Evolutionary conservation across 1,140 invertebrate species (phyloP).

Genomic region (Stegodyphus dumicola): DNA sequence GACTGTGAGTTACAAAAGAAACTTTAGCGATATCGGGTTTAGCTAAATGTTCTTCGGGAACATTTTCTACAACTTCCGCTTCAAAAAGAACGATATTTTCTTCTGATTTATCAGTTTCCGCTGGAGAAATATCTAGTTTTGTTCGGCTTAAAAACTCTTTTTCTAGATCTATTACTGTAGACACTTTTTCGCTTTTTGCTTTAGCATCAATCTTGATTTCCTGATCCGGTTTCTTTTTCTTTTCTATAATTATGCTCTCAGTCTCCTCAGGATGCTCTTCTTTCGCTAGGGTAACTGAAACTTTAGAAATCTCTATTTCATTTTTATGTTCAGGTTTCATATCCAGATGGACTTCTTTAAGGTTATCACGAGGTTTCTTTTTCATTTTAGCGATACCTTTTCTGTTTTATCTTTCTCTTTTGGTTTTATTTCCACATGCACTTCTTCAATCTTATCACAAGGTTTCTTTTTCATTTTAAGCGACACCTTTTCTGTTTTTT

Average conservation of each 20-base stretch:
- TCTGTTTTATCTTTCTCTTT: neutral
- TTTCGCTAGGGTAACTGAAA: neutral
- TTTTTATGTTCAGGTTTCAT: neutral
- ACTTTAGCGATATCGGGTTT: conserved; percentile 25
- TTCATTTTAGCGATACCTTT: neutral
- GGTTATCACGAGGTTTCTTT: conserved; percentile 5
- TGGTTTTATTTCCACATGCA: neutral
- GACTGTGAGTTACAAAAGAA: conserved; percentile 31
- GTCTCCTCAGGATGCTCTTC: conserved; percentile 1
- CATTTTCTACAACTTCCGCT: conserved; percentile 51
- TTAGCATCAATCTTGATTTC: neutral
- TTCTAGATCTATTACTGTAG: neutral
- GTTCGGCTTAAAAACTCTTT: neutral
- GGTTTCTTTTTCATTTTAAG: conserved; percentile 21
- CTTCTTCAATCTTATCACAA: too few species aligned
- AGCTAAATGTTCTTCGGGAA: conserved; percentile 7
- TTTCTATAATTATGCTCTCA: neutral
- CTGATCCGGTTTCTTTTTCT: neutral
- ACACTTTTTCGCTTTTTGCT: neutral
- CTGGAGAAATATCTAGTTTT: neutral
- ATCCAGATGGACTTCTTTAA: neutral
- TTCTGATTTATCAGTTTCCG: neutral
- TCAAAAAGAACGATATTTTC: conserved; percentile 26
- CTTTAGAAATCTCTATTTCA: neutral
- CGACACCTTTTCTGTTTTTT: neutral